Evolutionary conservation across 2,797 vertebrate species (phyloP).

Genomic region (Aeoliscus strigatus): DNA sequence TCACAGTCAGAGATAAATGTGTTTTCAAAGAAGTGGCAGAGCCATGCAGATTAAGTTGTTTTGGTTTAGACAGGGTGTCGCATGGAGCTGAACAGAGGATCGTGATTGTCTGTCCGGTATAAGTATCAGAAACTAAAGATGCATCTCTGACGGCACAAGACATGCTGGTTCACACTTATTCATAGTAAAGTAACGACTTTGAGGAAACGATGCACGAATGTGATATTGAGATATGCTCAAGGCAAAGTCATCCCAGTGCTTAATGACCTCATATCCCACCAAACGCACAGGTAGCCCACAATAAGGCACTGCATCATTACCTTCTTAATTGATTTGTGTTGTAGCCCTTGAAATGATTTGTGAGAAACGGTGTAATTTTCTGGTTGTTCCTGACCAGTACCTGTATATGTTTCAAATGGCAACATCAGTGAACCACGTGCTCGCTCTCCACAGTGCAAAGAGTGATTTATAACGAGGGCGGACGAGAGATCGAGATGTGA

Average conservation of each 20-base stretch:
- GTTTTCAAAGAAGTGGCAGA: slow-evolving; percentile 7
- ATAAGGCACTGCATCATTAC: slow-evolving; percentile 15
- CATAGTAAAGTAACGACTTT: slow-evolving; percentile 32
- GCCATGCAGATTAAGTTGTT: slow-evolving; percentile 16
- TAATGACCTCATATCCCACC: slow-evolving; percentile 10
- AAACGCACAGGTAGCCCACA: slow-evolving; percentile 10
- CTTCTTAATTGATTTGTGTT: slow-evolving; percentile 26
- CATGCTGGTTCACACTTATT: slow-evolving; percentile 11
- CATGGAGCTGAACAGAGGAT: slow-evolving; percentile 1
- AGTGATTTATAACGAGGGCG: slow-evolving; percentile 44
- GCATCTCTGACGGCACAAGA: slow-evolving; percentile 1
- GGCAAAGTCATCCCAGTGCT: slow-evolving; percentile 30
- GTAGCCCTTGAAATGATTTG: slow-evolving; percentile 22
- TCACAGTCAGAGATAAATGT: slow-evolving; percentile 18
- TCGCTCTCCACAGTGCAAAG: background rate
- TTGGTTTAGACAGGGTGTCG: slow-evolving; percentile 1
- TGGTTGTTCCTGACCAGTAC: background rate
- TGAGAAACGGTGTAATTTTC: slow-evolving; percentile 3
- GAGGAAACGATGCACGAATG: slow-evolving; percentile 24
- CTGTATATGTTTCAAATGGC: slow-evolving; percentile 2
- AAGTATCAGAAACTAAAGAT: slow-evolving; percentile 1
- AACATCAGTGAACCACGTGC: background rate
- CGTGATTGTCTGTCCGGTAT: too few species aligned
- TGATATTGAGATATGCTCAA: slow-evolving; percentile 14
- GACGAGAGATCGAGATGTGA: slow-evolving; percentile 23